Conservation (phyloP, 2,797 vertebrate genomes). For the Anguilla anguilla region DNA sequence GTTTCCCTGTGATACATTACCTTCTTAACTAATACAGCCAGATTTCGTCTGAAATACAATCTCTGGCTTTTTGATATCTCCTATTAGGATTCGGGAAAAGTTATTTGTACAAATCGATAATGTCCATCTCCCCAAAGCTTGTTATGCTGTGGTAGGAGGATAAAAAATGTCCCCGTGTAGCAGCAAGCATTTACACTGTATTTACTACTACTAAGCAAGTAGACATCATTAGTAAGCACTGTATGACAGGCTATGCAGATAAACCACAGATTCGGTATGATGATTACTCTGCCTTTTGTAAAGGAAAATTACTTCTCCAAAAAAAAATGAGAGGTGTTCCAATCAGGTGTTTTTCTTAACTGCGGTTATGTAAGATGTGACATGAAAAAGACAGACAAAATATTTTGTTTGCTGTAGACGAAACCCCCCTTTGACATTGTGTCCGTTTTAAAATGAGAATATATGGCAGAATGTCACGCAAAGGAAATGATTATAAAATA, state of each 20-base stretch:
- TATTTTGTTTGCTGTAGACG: not conserved
- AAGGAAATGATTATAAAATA: not conserved
- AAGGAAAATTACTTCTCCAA: not conserved
- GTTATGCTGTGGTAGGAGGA: not conserved
- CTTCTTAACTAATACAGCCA: not conserved
- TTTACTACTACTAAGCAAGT: not conserved
- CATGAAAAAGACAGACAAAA: not conserved
- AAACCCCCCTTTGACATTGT: not conserved
- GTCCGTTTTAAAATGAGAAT: slow-evolving; percentile 13
- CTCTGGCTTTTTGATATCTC: not conserved
- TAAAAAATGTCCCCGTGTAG: not conserved
- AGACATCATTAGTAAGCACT: not conserved
- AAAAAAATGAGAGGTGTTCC: not conserved
- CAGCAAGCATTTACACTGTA: not conserved
- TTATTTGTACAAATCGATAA: not conserved
- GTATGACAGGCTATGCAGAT: not conserved
- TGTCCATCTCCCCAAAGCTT: not conserved
- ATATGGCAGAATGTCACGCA: not conserved
- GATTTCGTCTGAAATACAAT: slow-evolving; percentile 14
- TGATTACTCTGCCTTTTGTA: not conserved
- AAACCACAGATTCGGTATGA: not conserved
- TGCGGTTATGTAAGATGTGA: not conserved
- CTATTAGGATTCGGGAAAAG: not conserved
- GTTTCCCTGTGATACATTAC: slow-evolving; percentile 10
- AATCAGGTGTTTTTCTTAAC: not conserved